phyloP scores from a whole-genome alignment of 2,888 invertebrate genomes.

The Seira sanloemensis region DNA sequence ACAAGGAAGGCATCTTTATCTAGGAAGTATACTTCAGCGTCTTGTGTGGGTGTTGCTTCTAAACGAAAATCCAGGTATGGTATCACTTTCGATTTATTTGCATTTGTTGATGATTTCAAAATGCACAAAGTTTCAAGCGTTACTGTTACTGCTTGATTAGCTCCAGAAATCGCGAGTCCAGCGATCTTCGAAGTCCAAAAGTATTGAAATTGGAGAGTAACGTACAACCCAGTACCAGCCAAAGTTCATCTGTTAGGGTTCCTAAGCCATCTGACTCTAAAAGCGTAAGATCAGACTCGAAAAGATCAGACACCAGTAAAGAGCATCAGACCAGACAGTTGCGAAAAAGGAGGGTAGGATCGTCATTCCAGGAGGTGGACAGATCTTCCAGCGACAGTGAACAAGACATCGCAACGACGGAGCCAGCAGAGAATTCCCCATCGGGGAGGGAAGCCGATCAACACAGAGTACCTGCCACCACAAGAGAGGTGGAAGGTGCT shows the following conservation, averaged over 20 bases:
- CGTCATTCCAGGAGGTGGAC: constrained; percentile 43
- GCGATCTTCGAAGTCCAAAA: constrained; percentile 59
- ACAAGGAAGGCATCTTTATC: constrained; percentile 68
- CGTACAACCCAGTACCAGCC: constrained; percentile 21
- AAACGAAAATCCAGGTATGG: constrained; percentile 64
- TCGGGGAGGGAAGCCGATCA: constrained; percentile 61
- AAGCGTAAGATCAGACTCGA: background rate
- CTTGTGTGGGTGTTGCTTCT: constrained; percentile 56
- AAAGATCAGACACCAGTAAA: constrained; percentile 28
- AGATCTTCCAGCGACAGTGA: constrained; percentile 67
- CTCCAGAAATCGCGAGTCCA: constrained; percentile 41
- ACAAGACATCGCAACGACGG: constrained; percentile 69
- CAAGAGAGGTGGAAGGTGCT: constrained; percentile 47
- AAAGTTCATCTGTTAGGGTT: constrained; percentile 19
- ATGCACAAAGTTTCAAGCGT: too few relatives aligned
- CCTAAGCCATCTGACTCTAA: constrained; percentile 17
- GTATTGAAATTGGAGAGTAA: constrained; percentile 43
- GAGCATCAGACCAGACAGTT: constrained; percentile 29
- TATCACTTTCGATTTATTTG: background rate
- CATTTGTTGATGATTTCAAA: background rate
- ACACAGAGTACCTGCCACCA: constrained; percentile 45
- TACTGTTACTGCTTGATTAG: background rate
- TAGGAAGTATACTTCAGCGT: constrained; percentile 57
- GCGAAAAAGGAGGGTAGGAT: constrained; percentile 42
- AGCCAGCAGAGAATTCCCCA: constrained; percentile 65